Percentiles rank a stretch among this genome's conserved stretches.
phyloP scores from a whole-genome alignment of 2,113 vertebrate genomes.

The Cardinalis cardinalis region DNA sequence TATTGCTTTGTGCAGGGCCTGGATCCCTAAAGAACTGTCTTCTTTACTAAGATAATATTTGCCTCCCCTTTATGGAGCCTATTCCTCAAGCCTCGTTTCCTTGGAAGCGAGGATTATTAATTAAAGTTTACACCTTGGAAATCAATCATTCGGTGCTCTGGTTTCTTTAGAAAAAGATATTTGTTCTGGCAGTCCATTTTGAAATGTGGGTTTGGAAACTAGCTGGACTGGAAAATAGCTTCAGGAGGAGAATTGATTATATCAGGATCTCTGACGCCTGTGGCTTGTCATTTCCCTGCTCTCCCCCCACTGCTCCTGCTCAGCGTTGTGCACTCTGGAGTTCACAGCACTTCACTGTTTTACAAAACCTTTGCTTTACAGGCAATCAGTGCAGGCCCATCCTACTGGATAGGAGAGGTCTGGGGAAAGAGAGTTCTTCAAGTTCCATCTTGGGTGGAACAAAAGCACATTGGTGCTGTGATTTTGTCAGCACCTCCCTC shows the following conservation, averaged over 20 bases:
- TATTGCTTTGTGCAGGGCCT: neutral
- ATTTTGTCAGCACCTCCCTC: neutral
- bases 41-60: neutral
- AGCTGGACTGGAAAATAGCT: conserved; percentile 54
- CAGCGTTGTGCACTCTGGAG: neutral
- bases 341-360: neutral
- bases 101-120: neutral
- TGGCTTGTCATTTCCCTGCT: neutral
- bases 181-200: conserved; percentile 22
- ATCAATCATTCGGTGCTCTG: neutral
- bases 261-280: neutral
- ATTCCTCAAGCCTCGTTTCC: neutral
- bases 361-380: neutral
- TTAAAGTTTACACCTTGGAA: conserved; percentile 29
- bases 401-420: neutral
- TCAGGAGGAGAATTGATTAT: conserved; percentile 28
- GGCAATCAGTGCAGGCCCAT: neutral
- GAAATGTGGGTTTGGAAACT: conserved; percentile 15
- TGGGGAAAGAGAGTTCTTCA: neutral
- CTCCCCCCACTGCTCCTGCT: neutral
- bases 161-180: conserved; percentile 12
- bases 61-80: neutral
- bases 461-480: neutral
- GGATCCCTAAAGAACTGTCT: neutral
- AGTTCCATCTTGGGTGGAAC: neutral